Evolutionary conservation across 2,888 invertebrate species (phyloP).

Genomic region (Ferrisia virgata): DNA sequence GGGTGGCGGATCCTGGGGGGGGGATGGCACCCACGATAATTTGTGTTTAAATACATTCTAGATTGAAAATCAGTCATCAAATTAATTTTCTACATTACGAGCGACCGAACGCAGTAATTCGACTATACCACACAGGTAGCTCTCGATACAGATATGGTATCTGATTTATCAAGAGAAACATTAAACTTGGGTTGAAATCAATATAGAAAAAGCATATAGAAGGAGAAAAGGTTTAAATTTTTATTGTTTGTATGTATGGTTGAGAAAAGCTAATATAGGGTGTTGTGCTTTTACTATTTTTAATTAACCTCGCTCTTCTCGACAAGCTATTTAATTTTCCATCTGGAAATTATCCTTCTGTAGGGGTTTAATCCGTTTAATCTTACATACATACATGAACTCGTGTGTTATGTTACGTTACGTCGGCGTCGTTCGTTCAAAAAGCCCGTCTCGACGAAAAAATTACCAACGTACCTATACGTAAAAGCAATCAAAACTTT

Average conservation of each 20-base stretch:
- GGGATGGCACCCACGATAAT: no score
- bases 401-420: no score
- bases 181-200: neutral
- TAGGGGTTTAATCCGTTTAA: neutral
- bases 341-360: neutral
- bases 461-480: no score
- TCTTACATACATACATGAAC: neutral
- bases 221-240: neutral
- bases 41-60: no score
- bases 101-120: no score
- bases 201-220: neutral
- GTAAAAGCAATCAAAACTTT: neutral
- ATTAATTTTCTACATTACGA: no score
- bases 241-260: neutral
- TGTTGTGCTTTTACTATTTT: neutral
- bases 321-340: neutral
- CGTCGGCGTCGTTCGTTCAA: neutral
- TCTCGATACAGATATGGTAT: no score
- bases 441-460: neutral
- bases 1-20: no score
- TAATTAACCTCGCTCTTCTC: neutral
- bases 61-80: no score
- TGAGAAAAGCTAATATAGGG: neutral
- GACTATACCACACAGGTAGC: no score
- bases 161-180: neutral